Conservation (phyloP, 2,113 vertebrate genomes). For the Phylloscopus trochiloides region DNA sequence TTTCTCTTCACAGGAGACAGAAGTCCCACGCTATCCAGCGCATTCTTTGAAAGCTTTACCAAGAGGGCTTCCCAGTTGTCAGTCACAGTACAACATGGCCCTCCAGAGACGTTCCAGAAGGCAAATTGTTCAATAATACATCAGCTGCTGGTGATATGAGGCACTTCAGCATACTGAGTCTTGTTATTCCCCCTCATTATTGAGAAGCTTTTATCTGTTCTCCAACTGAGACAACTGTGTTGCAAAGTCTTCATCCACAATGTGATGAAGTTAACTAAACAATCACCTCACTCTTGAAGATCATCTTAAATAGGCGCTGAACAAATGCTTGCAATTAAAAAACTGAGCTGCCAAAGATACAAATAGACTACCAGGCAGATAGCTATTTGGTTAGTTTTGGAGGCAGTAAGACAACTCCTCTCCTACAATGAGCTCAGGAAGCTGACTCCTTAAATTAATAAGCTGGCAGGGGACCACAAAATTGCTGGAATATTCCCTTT, state of each 20-base stretch:
- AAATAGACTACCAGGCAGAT: neutral
- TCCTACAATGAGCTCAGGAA: neutral
- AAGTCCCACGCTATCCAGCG: neutral
- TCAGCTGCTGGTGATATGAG: slow-evolving; percentile 32
- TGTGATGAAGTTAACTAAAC: neutral
- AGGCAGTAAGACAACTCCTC: neutral
- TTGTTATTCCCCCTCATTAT: slow-evolving; percentile 57
- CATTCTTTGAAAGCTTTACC: slow-evolving; percentile 22
- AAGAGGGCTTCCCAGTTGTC: slow-evolving; percentile 51
- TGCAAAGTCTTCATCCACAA: slow-evolving; percentile 21
- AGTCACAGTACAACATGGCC: slow-evolving; percentile 28
- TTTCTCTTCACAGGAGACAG: slow-evolving; percentile 4
- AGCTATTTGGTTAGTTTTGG: neutral
- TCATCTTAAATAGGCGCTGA: neutral
- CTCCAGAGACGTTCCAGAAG: slow-evolving; percentile 54
- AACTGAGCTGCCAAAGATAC: neutral
- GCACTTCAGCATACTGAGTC: slow-evolving; percentile 20
- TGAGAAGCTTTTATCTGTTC: slow-evolving; percentile 52
- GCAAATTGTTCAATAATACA: slow-evolving; percentile 72
- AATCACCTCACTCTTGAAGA: neutral
- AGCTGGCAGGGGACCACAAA: neutral
- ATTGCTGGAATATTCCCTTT: slow-evolving; percentile 30
- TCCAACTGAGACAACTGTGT: neutral
- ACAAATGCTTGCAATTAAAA: neutral
- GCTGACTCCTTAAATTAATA: neutral